phyloP scores from a whole-genome alignment of 2,888 invertebrate species.

The Cephus sareptanus region DNA sequence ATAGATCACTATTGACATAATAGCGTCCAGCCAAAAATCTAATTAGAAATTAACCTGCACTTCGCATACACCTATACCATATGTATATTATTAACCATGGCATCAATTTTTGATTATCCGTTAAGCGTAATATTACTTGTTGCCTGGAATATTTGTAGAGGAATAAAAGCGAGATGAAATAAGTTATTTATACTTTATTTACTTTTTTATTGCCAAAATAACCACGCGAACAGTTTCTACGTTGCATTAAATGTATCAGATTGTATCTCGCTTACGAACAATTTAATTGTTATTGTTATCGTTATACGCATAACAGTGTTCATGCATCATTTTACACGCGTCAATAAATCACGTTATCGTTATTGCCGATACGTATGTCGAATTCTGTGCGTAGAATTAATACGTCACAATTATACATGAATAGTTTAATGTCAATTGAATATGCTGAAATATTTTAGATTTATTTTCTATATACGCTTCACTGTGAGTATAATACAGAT shows the following conservation, averaged over 20 bases:
- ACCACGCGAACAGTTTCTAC: background rate
- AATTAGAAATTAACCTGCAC: background rate
- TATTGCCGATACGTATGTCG: background rate
- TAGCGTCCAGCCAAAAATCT: background rate
- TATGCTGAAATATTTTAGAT: background rate
- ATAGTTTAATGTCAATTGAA: background rate
- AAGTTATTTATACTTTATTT: background rate
- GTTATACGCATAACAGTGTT: background rate
- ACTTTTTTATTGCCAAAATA: background rate
- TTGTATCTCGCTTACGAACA: background rate
- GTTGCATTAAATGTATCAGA: background rate
- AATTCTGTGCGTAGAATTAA: background rate
- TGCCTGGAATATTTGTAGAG: background rate
- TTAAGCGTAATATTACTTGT: background rate
- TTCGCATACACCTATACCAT: background rate
- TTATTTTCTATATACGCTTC: background rate
- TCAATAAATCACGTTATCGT: background rate
- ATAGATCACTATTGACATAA: background rate
- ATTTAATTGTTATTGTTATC: background rate
- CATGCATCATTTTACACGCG: background rate
- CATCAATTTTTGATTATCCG: background rate
- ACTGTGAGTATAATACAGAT: background rate
- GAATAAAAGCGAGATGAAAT: background rate
- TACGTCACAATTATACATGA: background rate
- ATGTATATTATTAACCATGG: background rate